These are phyloP conservation scores for Peromyscus melanophrys DNA, from an alignment of 2,797 vertebrate genomes.

Conservation along the genomic window DNA sequence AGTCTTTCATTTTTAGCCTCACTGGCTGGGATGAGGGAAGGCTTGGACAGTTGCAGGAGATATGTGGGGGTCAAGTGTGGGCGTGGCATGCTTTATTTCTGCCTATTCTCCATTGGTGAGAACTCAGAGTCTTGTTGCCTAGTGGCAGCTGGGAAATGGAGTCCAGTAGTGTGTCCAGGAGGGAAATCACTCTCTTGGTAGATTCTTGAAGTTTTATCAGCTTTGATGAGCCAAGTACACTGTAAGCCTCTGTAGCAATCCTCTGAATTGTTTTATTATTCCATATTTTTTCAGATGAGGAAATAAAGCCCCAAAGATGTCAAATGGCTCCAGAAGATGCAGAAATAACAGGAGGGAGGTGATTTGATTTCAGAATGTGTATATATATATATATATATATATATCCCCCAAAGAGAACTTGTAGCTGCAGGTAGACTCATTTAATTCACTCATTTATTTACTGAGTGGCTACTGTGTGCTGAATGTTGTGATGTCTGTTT, in stretches of 20 bases:
- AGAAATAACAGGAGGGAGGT: not conserved
- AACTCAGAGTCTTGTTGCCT: not conserved
- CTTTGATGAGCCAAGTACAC: not conserved
- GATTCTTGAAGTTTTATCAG: conserved; percentile 50
- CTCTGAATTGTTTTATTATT: conserved; percentile 57
- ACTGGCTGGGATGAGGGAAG: not conserved
- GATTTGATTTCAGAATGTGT: conserved; percentile 47
- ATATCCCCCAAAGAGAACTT: conserved; percentile 25
- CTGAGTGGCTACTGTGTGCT: not conserved
- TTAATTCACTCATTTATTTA: conserved; percentile 46
- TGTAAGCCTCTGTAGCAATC: not conserved
- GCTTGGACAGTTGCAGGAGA: not conserved
- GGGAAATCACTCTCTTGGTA: not conserved
- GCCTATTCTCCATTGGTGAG: not conserved
- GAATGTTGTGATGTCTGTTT: not conserved
- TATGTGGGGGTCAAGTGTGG: not conserved
- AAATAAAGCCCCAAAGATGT: conserved; percentile 59
- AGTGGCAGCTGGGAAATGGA: not conserved
- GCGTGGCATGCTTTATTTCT: not conserved
- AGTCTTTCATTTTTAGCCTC: conserved; percentile 20
- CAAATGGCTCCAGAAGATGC: conserved; percentile 49
- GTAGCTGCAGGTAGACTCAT: not conserved
- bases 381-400: not conserved
- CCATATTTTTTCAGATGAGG: not conserved
- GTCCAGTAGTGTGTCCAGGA: not conserved